Conservation (phyloP, 2,113 vertebrate species). For the Forbesichthys papilliferus region DNA sequence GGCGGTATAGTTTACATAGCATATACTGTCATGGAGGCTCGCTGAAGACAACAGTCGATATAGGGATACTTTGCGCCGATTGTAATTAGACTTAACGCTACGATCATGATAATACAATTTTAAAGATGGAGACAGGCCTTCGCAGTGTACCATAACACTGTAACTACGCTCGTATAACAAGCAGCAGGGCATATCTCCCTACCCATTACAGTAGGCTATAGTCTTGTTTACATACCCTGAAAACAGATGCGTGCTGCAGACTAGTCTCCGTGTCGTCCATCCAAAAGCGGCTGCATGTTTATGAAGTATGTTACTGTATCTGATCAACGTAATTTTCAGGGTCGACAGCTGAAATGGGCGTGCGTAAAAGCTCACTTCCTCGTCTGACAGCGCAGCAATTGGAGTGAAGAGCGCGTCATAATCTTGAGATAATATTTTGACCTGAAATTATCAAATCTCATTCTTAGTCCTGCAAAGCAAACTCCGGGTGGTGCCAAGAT, state of each 20-base stretch:
- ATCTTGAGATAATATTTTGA: slow-evolving; percentile 20
- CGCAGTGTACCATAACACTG: slow-evolving; percentile 32
- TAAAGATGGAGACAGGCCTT: slow-evolving; percentile 59
- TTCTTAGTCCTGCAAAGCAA: too few species aligned
- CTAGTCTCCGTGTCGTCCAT: slow-evolving; percentile 36
- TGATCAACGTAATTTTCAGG: slow-evolving; percentile 36
- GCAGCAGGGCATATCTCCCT: neutral
- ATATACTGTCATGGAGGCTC: neutral
- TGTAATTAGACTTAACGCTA: slow-evolving; percentile 35
- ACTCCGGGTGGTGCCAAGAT: too few species aligned
- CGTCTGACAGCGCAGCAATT: slow-evolving; percentile 59
- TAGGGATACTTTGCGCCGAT: neutral
- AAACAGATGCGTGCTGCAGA: slow-evolving; percentile 38
- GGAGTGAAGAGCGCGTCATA: slow-evolving; percentile 49
- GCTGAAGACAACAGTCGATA: neutral
- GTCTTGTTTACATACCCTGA: slow-evolving; percentile 36
- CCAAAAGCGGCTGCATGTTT: slow-evolving; percentile 44
- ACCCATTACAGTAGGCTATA: neutral
- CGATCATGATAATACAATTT: slow-evolving; percentile 28
- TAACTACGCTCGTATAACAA: neutral
- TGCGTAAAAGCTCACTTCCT: slow-evolving; percentile 65
- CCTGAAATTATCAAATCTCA: too few species aligned
- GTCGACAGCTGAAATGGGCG: slow-evolving; percentile 54
- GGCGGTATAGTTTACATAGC: neutral
- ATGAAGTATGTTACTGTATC: slow-evolving; percentile 28